Evolutionary conservation across 2,797 vertebrate species (phyloP).

Genomic region (Spatula clypeata): DNA sequence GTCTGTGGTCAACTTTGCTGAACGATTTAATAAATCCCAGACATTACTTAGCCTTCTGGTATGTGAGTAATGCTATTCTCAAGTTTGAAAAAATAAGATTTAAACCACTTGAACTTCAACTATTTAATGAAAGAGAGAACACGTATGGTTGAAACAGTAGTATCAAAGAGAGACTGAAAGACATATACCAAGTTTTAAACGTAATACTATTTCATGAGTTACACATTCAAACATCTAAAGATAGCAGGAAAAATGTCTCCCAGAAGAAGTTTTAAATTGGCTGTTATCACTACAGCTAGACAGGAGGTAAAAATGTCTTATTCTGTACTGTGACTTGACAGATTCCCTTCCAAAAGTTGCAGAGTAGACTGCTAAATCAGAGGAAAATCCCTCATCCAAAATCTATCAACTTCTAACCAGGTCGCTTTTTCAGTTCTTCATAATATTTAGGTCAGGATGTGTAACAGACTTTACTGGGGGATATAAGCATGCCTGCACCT

Average conservation of each 20-base stretch:
- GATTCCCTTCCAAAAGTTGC: background rate
- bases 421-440: background rate
- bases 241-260: background rate
- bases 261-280: background rate
- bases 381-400: background rate
- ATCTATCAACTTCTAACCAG: background rate
- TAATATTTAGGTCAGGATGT: background rate
- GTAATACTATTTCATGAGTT: background rate
- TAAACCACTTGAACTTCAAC: constrained; percentile 69
- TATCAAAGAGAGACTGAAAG: constrained; percentile 13
- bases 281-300: background rate
- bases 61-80: constrained; percentile 73
- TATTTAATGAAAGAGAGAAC: constrained; percentile 43
- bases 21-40: constrained; percentile 78
- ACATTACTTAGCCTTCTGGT: constrained; percentile 78
- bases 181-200: background rate
- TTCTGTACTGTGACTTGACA: background rate
- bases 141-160: constrained; percentile 34
- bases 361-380: background rate
- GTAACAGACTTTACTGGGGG: background rate
- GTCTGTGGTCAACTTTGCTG: constrained; percentile 73
- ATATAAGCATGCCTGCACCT: background rate
- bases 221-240: background rate
- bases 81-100: constrained; percentile 54
- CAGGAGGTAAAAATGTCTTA: background rate